Evolutionary conservation across 2,113 vertebrate genomes (phyloP).

Genomic region (Delphinapterus leucas): DNA sequence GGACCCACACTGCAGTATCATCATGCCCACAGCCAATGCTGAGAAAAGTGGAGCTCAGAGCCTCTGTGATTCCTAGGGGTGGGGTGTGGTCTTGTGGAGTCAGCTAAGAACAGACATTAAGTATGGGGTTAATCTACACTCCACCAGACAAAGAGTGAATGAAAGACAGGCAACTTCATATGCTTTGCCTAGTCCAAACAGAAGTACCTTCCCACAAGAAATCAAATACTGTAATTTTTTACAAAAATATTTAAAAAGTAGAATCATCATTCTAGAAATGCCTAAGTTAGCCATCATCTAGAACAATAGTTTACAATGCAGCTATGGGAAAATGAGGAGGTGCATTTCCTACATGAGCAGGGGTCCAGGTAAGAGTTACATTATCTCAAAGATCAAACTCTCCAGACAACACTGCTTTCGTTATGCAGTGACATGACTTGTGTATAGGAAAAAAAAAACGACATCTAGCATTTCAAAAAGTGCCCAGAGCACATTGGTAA

Average conservation of each 20-base stretch:
- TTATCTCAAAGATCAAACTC: not conserved
- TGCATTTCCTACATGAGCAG: not conserved
- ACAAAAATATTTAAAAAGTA: not conserved
- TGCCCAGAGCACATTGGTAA: not conserved
- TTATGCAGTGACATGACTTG: not conserved
- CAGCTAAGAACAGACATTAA: not conserved
- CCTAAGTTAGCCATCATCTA: not conserved
- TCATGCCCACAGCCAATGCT: rapidly evolving
- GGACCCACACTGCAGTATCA: rapidly evolving
- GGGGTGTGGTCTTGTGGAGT: rapidly evolving
- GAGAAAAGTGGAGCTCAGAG: not conserved
- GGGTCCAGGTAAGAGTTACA: not conserved
- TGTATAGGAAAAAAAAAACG: not conserved
- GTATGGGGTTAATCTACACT: rapidly evolving
- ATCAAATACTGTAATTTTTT: not conserved
- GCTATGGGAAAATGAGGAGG: not conserved
- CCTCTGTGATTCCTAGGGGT: not conserved
- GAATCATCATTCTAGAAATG: not conserved
- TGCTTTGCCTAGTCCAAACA: not conserved
- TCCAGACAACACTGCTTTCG: not conserved
- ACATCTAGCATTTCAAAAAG: not conserved
- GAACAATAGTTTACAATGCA: not conserved
- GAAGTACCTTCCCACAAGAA: not conserved
- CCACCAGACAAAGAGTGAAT: not conserved
- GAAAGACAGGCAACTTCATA: not conserved